A percentile compares a stretch with the other conserved stretches of the same genome.
These are phyloP conservation scores for Drosophila paramelanica DNA, from an alignment of 2,888 invertebrate species.

Conservation along the genomic window DNA sequence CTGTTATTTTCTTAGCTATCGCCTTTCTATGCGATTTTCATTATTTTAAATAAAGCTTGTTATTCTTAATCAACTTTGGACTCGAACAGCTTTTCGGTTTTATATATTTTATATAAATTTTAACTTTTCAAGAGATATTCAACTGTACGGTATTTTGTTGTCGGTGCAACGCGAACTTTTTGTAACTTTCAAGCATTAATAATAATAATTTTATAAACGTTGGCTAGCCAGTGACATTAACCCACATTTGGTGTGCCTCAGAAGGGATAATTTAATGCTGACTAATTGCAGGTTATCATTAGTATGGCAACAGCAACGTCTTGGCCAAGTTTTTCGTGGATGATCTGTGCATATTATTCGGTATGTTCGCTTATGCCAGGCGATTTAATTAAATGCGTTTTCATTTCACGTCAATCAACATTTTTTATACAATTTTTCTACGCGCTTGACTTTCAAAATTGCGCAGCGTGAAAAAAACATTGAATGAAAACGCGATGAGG, in stretches of 20 bases:
- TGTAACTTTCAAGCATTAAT: not conserved
- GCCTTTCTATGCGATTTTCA: slow-evolving; percentile 1
- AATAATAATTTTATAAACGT: not conserved
- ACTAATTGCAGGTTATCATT: slow-evolving; percentile 1
- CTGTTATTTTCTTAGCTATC: not conserved
- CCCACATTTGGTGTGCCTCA: not conserved
- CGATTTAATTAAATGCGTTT: slow-evolving; percentile 15
- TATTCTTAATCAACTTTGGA: not conserved
- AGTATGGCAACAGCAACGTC: not conserved
- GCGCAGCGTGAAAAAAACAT: slow-evolving; percentile 49
- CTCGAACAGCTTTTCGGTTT: no score
- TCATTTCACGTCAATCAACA: slow-evolving; percentile 11
- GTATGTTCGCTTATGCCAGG: not conserved
- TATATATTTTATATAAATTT: no score
- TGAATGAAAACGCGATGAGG: slow-evolving; percentile 43
- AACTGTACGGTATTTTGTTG: no score
- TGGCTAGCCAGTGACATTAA: not conserved
- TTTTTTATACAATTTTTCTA: slow-evolving; percentile 21
- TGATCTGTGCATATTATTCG: not conserved
- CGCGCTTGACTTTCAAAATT: slow-evolving; percentile 49
- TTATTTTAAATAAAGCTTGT: not conserved
- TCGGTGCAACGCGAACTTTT: not conserved
- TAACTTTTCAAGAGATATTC: no score
- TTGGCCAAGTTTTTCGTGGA: not conserved
- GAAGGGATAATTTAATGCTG: not conserved